Evolutionary conservation across 2,888 invertebrate genomes (phyloP).

Genomic region (Harpalus rufipes): DNA sequence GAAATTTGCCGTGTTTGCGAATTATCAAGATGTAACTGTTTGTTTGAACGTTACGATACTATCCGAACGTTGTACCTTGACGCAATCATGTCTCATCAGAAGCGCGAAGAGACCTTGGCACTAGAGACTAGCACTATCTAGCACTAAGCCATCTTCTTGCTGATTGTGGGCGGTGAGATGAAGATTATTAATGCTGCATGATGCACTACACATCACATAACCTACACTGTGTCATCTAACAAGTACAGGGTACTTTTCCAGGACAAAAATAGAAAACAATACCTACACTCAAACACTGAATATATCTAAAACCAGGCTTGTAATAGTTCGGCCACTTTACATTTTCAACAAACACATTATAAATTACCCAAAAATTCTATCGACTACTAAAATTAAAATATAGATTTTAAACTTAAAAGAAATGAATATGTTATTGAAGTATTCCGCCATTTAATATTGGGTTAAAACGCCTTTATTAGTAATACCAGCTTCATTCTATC

Average conservation of each 20-base stretch:
- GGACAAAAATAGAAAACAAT: background rate
- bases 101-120: conserved; percentile 46
- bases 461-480: too few relatives aligned
- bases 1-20: conserved; percentile 45
- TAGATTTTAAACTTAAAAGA: too few relatives aligned
- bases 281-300: too few relatives aligned
- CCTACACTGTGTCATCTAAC: background rate
- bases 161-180: conserved; percentile 18
- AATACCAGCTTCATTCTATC: too few relatives aligned
- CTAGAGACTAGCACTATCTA: conserved; percentile 11
- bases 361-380: too few relatives aligned
- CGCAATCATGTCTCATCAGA: conserved; percentile 55
- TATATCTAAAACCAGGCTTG: too few relatives aligned
- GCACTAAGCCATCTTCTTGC: conserved; percentile 13
- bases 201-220: background rate
- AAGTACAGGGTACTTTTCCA: background rate
- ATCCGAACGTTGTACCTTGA: conserved; percentile 51
- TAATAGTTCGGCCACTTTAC: too few relatives aligned
- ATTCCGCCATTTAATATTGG: too few relatives aligned
- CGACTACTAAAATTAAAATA: too few relatives aligned
- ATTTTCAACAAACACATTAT: too few relatives aligned
- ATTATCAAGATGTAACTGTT: conserved; percentile 62
- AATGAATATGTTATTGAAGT: too few relatives aligned
- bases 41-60: conserved; percentile 41
- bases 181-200: conserved; percentile 12